Conservation (phyloP, 2,797 vertebrate genomes). For the Phrynocephalus vlangalii region DNA sequence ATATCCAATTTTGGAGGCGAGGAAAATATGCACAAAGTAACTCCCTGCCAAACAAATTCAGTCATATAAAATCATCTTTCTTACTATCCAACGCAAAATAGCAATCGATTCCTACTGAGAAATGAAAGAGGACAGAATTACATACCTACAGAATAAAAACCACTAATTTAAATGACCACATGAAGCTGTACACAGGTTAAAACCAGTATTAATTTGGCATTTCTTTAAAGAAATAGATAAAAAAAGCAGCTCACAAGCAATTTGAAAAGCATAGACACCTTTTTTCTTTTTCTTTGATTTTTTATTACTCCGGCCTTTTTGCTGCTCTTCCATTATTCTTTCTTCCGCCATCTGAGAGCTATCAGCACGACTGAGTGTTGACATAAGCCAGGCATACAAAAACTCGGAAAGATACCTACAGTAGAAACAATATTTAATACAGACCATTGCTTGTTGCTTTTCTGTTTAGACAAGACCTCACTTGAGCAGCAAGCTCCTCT, state of each 20-base stretch:
- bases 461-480: neutral
- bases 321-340: constrained; percentile 95
- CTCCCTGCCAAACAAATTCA: neutral
- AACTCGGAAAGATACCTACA: constrained; percentile 97
- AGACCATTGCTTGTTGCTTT: neutral
- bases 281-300: constrained; percentile 99
- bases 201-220: neutral
- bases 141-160: neutral
- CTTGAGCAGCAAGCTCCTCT: neutral
- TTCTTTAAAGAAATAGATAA: neutral
- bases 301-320: constrained; percentile 97
- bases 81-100: neutral
- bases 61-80: neutral
- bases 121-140: neutral
- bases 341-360: constrained; percentile 98
- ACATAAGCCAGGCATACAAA: constrained; percentile 99
- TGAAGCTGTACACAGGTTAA: neutral
- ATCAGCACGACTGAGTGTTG: constrained; percentile 95
- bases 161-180: neutral
- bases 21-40: neutral
- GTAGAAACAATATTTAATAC: neutral
- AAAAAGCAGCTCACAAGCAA: fast-evolving
- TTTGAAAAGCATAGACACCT: constrained; percentile 75
- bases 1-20: neutral
- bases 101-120: too few species aligned